phyloP scores from a whole-genome alignment of 2,113 vertebrate genomes.

The Tretioscincus oriximinensis region DNA sequence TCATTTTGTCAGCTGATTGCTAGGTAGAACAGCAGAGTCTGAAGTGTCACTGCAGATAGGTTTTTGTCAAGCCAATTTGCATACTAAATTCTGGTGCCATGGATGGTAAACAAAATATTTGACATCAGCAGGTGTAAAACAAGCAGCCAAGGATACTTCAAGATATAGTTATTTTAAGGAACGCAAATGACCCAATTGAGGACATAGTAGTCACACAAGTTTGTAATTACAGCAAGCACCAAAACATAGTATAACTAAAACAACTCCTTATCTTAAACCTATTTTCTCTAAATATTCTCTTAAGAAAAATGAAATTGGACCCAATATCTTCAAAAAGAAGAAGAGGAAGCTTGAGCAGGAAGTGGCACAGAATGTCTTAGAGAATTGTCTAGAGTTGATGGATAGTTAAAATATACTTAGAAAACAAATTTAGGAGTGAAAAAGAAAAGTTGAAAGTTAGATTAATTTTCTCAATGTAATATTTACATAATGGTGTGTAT shows the following conservation, averaged over 20 bases:
- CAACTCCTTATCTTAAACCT: no score
- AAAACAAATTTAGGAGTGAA: no score
- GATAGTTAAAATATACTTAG: no score
- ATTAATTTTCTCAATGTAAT: no score
- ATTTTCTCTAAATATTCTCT: background rate
- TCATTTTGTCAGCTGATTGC: slow-evolving; percentile 59
- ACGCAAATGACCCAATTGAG: background rate
- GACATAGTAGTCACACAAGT: background rate
- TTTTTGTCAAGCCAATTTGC: slow-evolving; percentile 33
- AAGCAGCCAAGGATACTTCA: slow-evolving; percentile 5
- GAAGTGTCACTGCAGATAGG: slow-evolving; percentile 42
- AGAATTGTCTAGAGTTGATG: background rate
- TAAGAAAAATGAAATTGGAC: background rate
- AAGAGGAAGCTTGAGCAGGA: background rate
- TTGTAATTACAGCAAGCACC: slow-evolving; percentile 7
- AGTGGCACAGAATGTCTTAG: background rate
- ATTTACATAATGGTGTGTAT: no score
- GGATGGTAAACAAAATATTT: slow-evolving; percentile 12
- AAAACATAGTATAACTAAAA: background rate
- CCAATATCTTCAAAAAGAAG: background rate
- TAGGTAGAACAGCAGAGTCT: slow-evolving; percentile 54
- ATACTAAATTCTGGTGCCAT: slow-evolving; percentile 38
- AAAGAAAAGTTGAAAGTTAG: no score
- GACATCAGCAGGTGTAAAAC: slow-evolving; percentile 30
- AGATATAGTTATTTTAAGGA: slow-evolving; percentile 1